Evolutionary conservation across 2,888 invertebrate genomes (phyloP).

Genomic region (Dynastes maya): DNA sequence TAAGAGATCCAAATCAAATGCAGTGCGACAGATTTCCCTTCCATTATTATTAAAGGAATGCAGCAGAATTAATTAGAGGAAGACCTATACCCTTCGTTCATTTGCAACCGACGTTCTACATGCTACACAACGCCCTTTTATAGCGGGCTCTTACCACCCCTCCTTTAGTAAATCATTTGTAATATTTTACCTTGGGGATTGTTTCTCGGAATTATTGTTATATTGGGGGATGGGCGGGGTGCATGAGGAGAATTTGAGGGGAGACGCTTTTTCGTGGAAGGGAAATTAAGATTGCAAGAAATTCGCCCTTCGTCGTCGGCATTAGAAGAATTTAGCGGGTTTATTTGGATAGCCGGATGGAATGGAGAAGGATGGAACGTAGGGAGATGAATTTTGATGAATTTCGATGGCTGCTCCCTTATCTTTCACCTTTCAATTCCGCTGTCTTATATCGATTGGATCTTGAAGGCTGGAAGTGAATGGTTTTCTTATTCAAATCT

Average conservation of each 20-base stretch:
- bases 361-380: not conserved
- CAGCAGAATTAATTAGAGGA: constrained; percentile 26
- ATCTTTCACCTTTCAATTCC: constrained; percentile 6
- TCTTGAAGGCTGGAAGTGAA: not conserved
- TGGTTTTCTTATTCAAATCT: too few relatives aligned
- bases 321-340: constrained; percentile 32
- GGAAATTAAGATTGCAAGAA: constrained; percentile 23
- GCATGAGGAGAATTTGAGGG: not conserved
- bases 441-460: not conserved
- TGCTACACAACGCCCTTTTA: not conserved
- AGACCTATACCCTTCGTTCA: not conserved
- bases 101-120: not conserved
- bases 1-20: not conserved
- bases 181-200: constrained; percentile 35
- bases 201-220: constrained; percentile 31
- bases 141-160: not conserved
- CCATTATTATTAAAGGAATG: constrained; percentile 14
- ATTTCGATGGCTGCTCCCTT: not conserved
- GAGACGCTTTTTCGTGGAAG: too few relatives aligned
- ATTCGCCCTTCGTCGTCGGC: constrained; percentile 26
- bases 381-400: not conserved
- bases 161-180: constrained; percentile 21
- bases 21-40: not conserved
- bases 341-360: not conserved
- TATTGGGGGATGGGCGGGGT: not conserved